Evolutionary conservation across 2,113 vertebrate species (phyloP).

Genomic region (Cyanocitta stelleri): DNA sequence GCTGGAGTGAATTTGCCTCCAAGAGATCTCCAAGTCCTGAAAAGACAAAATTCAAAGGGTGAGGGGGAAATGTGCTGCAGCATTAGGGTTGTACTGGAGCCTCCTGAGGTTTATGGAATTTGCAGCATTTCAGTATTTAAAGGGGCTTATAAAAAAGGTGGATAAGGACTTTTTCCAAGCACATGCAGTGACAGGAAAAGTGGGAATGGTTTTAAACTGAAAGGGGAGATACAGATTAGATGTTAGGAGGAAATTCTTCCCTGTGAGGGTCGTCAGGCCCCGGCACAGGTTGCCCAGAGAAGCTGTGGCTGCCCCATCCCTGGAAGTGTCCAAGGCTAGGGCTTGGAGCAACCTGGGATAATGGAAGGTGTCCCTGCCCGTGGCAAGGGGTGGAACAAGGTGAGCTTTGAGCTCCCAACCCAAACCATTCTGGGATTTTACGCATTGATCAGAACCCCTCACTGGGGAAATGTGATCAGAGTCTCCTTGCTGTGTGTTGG

Average conservation of each 20-base stretch:
- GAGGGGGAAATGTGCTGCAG: neutral
- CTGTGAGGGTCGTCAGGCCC: neutral
- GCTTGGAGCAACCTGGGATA: neutral
- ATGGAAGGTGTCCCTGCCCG: neutral
- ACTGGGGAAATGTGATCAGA: neutral
- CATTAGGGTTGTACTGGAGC: neutral
- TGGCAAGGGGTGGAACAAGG: rapidly evolving
- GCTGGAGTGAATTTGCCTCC: neutral
- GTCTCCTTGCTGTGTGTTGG: neutral
- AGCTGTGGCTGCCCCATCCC: neutral
- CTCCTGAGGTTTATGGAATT: neutral
- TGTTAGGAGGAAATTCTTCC: neutral
- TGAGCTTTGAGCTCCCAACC: neutral
- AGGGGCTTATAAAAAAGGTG: neutral
- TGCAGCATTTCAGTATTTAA: neutral
- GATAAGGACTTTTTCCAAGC: neutral
- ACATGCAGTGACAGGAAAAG: neutral
- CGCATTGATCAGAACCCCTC: neutral
- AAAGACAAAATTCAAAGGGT: neutral
- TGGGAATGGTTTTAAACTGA: neutral
- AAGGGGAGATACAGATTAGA: neutral
- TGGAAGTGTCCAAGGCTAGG: neutral
- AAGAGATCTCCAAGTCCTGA: neutral
- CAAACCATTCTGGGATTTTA: neutral
- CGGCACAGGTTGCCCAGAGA: neutral